Percentiles rank a stretch among this genome's conserved stretches.
Evolutionary conservation across 2,888 invertebrate species (phyloP).

Genomic region (Orthosia cruda): DNA sequence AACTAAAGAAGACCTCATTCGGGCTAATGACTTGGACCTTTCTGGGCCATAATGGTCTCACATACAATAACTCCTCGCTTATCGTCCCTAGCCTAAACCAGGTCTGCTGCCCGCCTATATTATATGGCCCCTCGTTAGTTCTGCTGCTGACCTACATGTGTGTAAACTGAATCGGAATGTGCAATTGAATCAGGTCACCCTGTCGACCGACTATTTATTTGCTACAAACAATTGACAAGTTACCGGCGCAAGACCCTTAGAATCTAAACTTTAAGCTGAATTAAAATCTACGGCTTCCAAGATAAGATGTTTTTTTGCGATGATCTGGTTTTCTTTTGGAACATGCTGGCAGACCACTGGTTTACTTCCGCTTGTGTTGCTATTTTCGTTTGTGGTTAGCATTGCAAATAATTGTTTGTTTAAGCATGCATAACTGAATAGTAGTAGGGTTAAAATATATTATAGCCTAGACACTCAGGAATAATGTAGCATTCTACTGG

Average conservation of each 20-base stretch:
- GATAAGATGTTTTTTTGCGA: constrained; percentile 11
- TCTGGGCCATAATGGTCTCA: not conserved
- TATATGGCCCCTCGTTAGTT: constrained; percentile 74
- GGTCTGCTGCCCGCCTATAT: constrained; percentile 64
- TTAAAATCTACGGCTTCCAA: constrained; percentile 5
- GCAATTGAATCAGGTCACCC: constrained; percentile 74
- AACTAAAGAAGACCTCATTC: constrained; percentile 3
- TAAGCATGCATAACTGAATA: constrained; percentile 32
- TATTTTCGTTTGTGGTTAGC: constrained; percentile 31
- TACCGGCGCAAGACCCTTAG: constrained; percentile 29
- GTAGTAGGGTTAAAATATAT: too few relatives aligned
- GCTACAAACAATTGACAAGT: constrained; percentile 60
- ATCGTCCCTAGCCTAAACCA: constrained; percentile 28
- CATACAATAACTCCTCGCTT: constrained; percentile 30
- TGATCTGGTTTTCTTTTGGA: not conserved
- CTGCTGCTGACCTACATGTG: constrained; percentile 80
- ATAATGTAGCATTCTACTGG: too few relatives aligned
- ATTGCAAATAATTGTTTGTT: constrained; percentile 40
- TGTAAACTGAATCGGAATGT: constrained; percentile 74
- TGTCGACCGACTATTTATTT: constrained; percentile 67
- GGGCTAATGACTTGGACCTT: constrained; percentile 16
- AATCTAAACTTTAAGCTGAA: constrained; percentile 6
- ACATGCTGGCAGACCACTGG: constrained; percentile 1
- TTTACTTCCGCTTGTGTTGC: constrained; percentile 30
- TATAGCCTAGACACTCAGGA: too few relatives aligned